A percentile compares a stretch with the other conserved stretches of the same genome.
These are phyloP conservation scores for Anhinga anhinga DNA, from an alignment of 2,113 vertebrate species.

Conservation along the genomic window DNA sequence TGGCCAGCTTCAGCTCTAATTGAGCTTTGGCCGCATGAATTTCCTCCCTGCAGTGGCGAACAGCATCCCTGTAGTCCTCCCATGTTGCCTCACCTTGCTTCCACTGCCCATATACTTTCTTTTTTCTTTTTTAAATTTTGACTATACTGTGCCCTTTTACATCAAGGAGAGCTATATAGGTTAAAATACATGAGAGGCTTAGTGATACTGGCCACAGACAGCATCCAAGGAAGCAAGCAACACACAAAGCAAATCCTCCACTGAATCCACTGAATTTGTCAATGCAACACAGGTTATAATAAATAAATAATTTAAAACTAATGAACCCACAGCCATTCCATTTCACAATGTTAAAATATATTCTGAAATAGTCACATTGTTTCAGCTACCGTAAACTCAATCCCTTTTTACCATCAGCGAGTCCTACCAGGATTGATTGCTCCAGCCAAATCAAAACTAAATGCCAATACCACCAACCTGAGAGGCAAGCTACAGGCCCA, in stretches of 20 bases:
- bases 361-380: not conserved
- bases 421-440: not conserved
- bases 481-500: not conserved
- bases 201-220: not conserved
- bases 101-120: too few species aligned
- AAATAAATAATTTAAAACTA: not conserved
- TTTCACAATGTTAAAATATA: not conserved
- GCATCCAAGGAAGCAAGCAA: not conserved
- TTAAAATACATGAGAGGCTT: not conserved
- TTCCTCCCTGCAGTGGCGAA: too few species aligned
- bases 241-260: not conserved
- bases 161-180: rapidly evolving
- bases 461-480: not conserved
- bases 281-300: not conserved
- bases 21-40: too few species aligned
- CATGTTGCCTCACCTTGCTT: too few species aligned
- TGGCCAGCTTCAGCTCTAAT: too few species aligned
- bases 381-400: not conserved
- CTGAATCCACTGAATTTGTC: not conserved
- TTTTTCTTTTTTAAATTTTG: not conserved
- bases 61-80: too few species aligned
- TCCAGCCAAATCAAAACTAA: not conserved
- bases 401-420: not conserved
- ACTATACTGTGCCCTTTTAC: not conserved
- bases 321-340: not conserved